These are phyloP conservation scores for Drosophila malerkotliana DNA, from an alignment of 1,140 invertebrate genomes.

Conservation along the genomic window DNA sequence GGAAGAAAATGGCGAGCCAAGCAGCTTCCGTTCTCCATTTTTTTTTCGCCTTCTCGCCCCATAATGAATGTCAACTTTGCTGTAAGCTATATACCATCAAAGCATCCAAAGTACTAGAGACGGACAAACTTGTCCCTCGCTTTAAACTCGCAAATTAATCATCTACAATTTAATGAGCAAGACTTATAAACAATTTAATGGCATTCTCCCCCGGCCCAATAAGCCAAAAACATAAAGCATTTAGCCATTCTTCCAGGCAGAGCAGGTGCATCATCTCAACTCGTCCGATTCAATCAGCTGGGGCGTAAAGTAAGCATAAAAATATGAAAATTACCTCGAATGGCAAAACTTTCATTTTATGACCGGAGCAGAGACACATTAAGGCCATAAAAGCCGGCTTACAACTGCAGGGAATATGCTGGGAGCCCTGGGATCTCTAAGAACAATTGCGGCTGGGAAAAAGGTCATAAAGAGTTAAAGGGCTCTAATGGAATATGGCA, in stretches of 20 bases:
- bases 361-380: slow-evolving; percentile 13
- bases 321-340: slow-evolving; percentile 43
- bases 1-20: slow-evolving; percentile 68
- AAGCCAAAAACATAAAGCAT: slow-evolving; percentile 9
- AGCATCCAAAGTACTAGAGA: background rate
- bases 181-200: slow-evolving; percentile 54
- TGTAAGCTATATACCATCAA: slow-evolving; percentile 36
- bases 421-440: background rate
- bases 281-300: slow-evolving; percentile 29
- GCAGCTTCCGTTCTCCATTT: slow-evolving; percentile 56
- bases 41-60: slow-evolving; percentile 25
- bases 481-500: slow-evolving; percentile 12
- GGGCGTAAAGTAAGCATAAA: slow-evolving; percentile 5
- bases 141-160: slow-evolving; percentile 55
- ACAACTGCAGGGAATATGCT: slow-evolving; percentile 33
- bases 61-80: slow-evolving; percentile 73
- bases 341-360: slow-evolving; percentile 30
- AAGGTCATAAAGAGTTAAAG: slow-evolving; percentile 39
- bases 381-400: slow-evolving; percentile 34
- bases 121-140: slow-evolving; percentile 19
- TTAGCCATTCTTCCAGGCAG: slow-evolving; percentile 3
- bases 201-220: background rate
- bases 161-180: slow-evolving; percentile 50
- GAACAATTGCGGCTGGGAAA: slow-evolving; percentile 7
- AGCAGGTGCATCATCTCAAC: slow-evolving; percentile 20